These are phyloP conservation scores for Xyrichtys novacula DNA, from an alignment of 2,797 vertebrate species.

Conservation along the genomic window DNA sequence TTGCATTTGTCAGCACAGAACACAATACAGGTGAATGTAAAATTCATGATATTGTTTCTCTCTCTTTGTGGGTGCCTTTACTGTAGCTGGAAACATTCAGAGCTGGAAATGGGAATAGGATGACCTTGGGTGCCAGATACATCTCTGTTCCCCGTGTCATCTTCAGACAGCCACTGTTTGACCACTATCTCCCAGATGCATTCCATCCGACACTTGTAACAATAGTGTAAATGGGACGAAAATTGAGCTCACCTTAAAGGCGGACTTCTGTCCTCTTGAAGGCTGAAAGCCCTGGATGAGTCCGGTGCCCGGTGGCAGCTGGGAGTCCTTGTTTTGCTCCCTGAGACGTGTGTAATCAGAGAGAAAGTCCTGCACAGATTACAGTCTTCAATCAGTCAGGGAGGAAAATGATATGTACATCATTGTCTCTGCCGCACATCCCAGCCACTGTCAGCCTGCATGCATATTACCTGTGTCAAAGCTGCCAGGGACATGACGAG, in stretches of 20 bases:
- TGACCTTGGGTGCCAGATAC: constrained; percentile 83
- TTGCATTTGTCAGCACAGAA: constrained; percentile 39
- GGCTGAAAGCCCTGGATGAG: constrained; percentile 86
- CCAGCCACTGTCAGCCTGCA: constrained; percentile 79
- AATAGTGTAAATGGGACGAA: constrained; percentile 86
- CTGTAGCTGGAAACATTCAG: constrained; percentile 56
- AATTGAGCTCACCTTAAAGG: constrained; percentile 88
- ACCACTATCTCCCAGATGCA: constrained; percentile 78
- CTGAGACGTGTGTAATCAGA: constrained; percentile 87
- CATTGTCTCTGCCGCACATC: constrained; percentile 83
- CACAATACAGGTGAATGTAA: constrained; percentile 41
- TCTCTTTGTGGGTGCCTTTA: constrained; percentile 50
- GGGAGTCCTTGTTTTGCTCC: constrained; percentile 86
- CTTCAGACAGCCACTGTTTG: constrained; percentile 82
- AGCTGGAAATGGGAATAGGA: constrained; percentile 63
- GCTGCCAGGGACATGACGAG: constrained; percentile 84
- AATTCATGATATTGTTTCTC: constrained; percentile 60
- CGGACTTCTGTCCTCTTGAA: constrained; percentile 84
- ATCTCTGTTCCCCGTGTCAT: constrained; percentile 76
- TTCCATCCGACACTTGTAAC: constrained; percentile 84
- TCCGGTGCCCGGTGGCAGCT: constrained; percentile 82
- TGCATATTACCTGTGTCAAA: constrained; percentile 89
- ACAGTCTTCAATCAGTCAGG: constrained; percentile 91
- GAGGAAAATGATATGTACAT: constrained; percentile 91
- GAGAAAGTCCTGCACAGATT: constrained; percentile 88